Evolutionary conservation across 2,888 invertebrate species (phyloP).

Genomic region (Zeuzera pyrina): DNA sequence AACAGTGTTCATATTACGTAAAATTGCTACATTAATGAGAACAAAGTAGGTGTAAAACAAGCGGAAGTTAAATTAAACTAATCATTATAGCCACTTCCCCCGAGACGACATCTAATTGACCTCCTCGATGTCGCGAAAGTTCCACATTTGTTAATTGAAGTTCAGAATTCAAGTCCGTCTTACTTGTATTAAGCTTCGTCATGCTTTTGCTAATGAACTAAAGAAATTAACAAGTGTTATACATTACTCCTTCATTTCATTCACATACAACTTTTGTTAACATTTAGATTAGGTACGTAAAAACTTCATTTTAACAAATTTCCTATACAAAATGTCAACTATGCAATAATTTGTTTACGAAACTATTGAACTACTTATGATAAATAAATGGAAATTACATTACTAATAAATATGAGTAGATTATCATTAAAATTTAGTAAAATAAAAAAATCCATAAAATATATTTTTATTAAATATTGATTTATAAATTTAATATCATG

Average conservation of each 20-base stretch:
- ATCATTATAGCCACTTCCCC: slow-evolving; percentile 33
- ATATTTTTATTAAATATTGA: no score
- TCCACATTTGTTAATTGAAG: slow-evolving; percentile 46
- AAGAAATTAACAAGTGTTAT: slow-evolving; percentile 19
- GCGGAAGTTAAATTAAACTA: slow-evolving; percentile 33
- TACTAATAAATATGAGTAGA: no score
- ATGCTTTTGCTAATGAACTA: slow-evolving; percentile 14
- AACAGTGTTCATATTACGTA: no score
- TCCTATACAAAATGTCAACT: no score
- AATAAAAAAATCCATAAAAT: no score
- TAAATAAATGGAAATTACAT: no score
- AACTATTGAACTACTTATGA: no score
- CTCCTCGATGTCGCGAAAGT: slow-evolving; percentile 35
- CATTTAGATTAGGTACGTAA: slow-evolving; percentile 4
- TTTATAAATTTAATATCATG: no score
- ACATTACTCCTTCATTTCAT: slow-evolving; percentile 15
- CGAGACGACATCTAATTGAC: slow-evolving; percentile 39
- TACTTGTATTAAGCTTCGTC: slow-evolving; percentile 20
- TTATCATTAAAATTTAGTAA: no score
- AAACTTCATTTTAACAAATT: no score
- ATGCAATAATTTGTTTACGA: no score
- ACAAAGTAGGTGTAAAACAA: slow-evolving; percentile 3
- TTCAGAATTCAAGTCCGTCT: slow-evolving; percentile 30
- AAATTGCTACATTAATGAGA: no score
- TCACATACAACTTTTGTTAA: slow-evolving; percentile 12